These are phyloP conservation scores for Xenops minutus DNA, from an alignment of 2,797 vertebrate species.

Conservation along the genomic window DNA sequence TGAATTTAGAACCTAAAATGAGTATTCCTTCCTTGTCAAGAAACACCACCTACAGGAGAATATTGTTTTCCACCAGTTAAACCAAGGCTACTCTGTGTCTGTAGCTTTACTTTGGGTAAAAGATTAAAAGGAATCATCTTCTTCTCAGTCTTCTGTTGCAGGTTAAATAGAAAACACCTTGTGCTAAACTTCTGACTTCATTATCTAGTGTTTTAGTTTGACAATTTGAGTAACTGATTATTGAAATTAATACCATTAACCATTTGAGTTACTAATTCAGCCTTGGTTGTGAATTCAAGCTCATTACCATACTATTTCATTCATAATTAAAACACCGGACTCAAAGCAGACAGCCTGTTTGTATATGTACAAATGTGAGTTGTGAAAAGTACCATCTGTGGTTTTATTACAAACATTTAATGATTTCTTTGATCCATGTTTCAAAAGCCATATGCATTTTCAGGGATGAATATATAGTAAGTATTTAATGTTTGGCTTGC, in stretches of 20 bases:
- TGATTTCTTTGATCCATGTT: neutral
- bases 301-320: neutral
- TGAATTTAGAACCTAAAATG: neutral
- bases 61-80: neutral
- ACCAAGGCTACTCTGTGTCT: neutral
- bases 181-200: neutral
- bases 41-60: neutral
- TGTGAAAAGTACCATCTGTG: neutral
- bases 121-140: neutral
- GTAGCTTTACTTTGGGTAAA: neutral
- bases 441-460: neutral
- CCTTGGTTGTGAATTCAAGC: neutral
- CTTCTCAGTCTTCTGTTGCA: neutral
- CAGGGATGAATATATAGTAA: neutral
- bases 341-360: neutral
- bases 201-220: neutral
- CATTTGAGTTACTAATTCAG: neutral
- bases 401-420: neutral
- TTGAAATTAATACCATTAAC: neutral
- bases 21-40: neutral
- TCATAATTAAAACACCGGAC: neutral
- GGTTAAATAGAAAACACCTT: neutral
- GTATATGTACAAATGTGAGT: neutral
- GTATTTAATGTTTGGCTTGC: neutral
- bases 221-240: neutral